Percentiles rank a stretch among this genome's conserved stretches.
Conservation (phyloP, 1,140 invertebrate genomes). For the Bacillus rossius region DNA sequence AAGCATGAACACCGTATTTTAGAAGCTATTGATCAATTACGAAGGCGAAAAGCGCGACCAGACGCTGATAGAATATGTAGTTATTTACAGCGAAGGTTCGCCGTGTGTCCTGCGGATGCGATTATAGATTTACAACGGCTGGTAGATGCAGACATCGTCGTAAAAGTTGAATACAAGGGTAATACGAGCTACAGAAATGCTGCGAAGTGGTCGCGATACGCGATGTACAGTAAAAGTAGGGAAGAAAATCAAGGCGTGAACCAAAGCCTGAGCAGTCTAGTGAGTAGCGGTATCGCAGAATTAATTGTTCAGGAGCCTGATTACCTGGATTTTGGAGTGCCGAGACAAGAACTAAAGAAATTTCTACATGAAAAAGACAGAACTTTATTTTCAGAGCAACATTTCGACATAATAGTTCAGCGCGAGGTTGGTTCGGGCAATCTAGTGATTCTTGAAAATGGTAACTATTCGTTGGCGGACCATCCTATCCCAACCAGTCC, state of each 20-base stretch:
- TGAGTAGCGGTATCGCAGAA: conserved; percentile 60
- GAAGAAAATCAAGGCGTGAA: conserved; percentile 33
- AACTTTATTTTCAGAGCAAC: conserved; percentile 55
- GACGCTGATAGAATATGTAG: conserved; percentile 77
- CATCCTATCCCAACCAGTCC: conserved; percentile 5
- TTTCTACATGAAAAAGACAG: conserved; percentile 56
- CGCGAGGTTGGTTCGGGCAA: conserved; percentile 60
- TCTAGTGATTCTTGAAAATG: conserved; percentile 57
- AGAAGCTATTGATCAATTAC: conserved; percentile 77
- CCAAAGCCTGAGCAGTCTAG: conserved; percentile 42
- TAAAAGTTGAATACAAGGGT: conserved; percentile 83
- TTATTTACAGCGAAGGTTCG: conserved; percentile 66
- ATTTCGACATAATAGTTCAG: conserved; percentile 56
- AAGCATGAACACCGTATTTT: conserved; percentile 68
- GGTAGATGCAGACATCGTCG: conserved; percentile 67
- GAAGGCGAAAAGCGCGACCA: conserved; percentile 73
- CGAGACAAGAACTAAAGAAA: conserved; percentile 54
- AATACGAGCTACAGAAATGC: conserved; percentile 78
- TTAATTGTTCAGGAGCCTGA: conserved; percentile 62
- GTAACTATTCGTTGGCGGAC: conserved; percentile 55
- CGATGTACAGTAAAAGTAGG: conserved; percentile 42
- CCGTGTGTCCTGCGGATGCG: conserved; percentile 63
- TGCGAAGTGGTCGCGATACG: conserved; percentile 54
- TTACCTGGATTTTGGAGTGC: conserved; percentile 63
- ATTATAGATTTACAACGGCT: conserved; percentile 67